Percentiles rank a stretch among this genome's conserved stretches.
These are phyloP conservation scores for Lasaia peninsularis DNA, from an alignment of 1,140 invertebrate genomes.

Conservation along the genomic window DNA sequence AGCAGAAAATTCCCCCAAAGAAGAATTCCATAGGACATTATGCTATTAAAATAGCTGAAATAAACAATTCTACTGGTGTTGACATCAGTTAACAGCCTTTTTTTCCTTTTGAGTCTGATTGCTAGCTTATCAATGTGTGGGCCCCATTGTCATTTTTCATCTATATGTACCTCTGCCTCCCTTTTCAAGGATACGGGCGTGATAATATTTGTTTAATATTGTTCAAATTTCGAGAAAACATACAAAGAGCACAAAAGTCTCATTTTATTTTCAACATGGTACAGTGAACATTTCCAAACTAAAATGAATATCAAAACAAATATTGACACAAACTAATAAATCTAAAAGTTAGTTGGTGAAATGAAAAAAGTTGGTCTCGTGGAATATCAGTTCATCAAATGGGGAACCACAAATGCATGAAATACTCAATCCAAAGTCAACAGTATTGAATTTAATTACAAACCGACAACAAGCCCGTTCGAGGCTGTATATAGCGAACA, in stretches of 20 bases:
- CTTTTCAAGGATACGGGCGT: too few relatives aligned
- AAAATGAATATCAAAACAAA: not conserved
- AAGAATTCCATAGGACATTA: too few relatives aligned
- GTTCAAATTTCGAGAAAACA: too few relatives aligned
- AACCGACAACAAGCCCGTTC: constrained; percentile 1
- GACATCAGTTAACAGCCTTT: too few relatives aligned
- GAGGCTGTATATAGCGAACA: not conserved
- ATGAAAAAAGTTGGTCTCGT: not conserved
- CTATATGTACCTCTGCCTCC: too few relatives aligned
- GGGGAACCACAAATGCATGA: constrained; percentile 2
- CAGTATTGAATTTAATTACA: constrained; percentile 7
- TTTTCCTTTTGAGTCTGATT: too few relatives aligned
- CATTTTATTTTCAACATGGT: not conserved
- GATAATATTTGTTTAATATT: too few relatives aligned
- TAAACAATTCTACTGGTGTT: too few relatives aligned
- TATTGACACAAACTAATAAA: not conserved
- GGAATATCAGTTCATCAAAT: constrained; percentile 3
- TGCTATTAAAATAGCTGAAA: too few relatives aligned
- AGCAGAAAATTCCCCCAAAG: too few relatives aligned
- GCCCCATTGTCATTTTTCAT: too few relatives aligned
- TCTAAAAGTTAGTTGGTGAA: constrained; percentile 5
- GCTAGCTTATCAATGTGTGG: too few relatives aligned
- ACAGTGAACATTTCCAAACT: not conserved
- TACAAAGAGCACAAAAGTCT: not conserved
- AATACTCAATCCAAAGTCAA: constrained; percentile 6